Base-by-base conservation (phyloP, 2,888 invertebrate species). In the Osmoderma eremita region DNA sequence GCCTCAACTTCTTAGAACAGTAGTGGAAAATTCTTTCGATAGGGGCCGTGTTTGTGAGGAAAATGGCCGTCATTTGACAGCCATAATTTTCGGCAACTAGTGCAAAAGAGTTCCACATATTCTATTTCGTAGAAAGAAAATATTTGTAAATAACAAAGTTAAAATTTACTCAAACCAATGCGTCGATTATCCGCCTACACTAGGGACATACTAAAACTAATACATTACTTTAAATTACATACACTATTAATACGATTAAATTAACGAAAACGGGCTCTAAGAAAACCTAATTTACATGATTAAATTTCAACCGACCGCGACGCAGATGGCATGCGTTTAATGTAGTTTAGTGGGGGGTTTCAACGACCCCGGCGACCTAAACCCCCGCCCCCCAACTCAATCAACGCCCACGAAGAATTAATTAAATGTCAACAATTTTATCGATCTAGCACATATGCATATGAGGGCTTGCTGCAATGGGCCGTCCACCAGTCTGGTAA, bases 381-480 rank as follows among this genome's bases (percentile, higher is more conserved):
- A 48, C 12, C 48, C 48, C 0, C 20, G 48, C 48, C 42, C 8
- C 13, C 13, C 15, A 58, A 58, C 30, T 58, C 58, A 24, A 58
- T 58, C 45, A 45, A 58, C 45, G 36, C 36, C 24, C 42, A 42
- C 24, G 58, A 58, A 58, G 58, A 42, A 58, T 58, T 58, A 58
- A 58, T 58, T 42, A 58, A 58, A 58, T 58, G 58, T 58, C 58
- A 58, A 58, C 58, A 58, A 22, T 45, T 58, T 58, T 58, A 58
- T 58, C 58, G 58, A 58, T 42, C 24, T 10, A 1, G 13, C 13
- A 30, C 58, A 58, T 45, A 58, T 58, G 58, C 58, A 39, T 42
- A 45, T 58, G 15, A n/a, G 15, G 56, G 20, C 41, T n/a, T 56
- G 39, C 41, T 41, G n/a, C 12, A 24, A 20, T 24, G 4, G n/a